Base-by-base conservation (phyloP, 2,888 invertebrate species). In the Synanthedon tipuliformis region DNA sequence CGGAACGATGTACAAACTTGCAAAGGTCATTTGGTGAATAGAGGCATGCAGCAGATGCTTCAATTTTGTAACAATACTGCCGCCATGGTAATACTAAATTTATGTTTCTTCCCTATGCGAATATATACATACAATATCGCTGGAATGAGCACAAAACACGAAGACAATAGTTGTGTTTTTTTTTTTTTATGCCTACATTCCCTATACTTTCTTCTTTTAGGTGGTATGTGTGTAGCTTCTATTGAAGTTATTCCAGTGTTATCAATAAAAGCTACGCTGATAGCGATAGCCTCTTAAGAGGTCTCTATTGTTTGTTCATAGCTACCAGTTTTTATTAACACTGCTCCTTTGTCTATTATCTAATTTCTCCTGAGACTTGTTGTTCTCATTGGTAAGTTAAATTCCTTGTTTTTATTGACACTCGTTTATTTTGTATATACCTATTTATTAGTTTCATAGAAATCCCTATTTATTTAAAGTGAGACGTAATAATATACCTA, bases 21-120 rank as follows among this genome's bases (percentile, higher is more conserved):
- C 66, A 81, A 80, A 84, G 84, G 80, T 83, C 79, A 78, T 59
- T 63, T 62, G 62, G 58, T 76, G 78, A 81, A 82, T 81, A 77
- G 75, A 73, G 4, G 34, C 34, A 34, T 34, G 34, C 59, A 66
- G 75, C 84, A 85, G 81, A 79, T 85, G 85, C 71, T 67, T 55
- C 61, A 58, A 66, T 34, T 50, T 13, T 40, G 50, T n/a, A 50
- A 50, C 13, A n/a, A 34, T 4, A n/a, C n/a, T 50, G 50, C n/a
- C 27, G 27, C 12, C 50, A 16, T 50, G 40, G 34, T 40, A 50
- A 50, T 40, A 50, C 23, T 40, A 40, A 50, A 34, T 34, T 34
- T 34, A 34, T 34, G 2, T 8, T 34, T 10, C 10, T 34, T 34
- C 10, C 10, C 10, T 34, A 34, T 34, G 10, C 34, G 34, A 34